Conservation (phyloP, 2,888 invertebrate genomes). For the Seira sanloemensis region DNA sequence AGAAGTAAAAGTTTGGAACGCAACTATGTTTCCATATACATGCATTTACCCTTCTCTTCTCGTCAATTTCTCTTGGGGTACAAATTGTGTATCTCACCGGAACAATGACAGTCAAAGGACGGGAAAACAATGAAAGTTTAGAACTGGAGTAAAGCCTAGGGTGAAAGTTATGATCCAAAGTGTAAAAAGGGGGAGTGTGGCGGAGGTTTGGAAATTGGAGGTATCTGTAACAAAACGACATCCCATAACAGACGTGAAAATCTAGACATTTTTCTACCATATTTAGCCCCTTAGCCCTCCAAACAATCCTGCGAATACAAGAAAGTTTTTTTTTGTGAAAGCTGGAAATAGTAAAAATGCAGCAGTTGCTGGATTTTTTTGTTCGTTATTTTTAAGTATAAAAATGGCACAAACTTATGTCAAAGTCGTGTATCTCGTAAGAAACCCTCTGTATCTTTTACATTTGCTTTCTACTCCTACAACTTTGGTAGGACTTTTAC, state of each 20-base stretch:
- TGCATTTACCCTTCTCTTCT: slow-evolving; percentile 15
- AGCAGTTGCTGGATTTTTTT: not conserved
- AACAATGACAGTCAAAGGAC: slow-evolving; percentile 53
- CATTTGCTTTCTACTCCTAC: not conserved
- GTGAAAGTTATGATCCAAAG: slow-evolving; percentile 55
- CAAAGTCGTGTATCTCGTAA: not conserved
- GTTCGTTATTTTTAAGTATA: not conserved
- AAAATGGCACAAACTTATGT: not conserved
- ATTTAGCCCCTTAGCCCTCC: too few relatives aligned
- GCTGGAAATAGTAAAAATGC: not conserved
- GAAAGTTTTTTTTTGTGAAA: too few relatives aligned
- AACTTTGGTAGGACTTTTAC: too few relatives aligned
- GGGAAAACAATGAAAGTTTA: slow-evolving; percentile 51
- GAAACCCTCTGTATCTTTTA: not conserved
- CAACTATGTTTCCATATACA: not conserved
- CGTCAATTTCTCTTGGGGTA: slow-evolving; percentile 43
- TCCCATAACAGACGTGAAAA: slow-evolving; percentile 11
- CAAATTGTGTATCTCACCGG: slow-evolving; percentile 61
- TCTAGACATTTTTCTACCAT: not conserved
- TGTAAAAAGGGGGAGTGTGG: slow-evolving; percentile 30
- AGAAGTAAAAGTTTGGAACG: not conserved
- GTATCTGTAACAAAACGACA: slow-evolving; percentile 25
- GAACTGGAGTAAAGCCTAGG: slow-evolving; percentile 40
- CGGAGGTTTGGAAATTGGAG: too few relatives aligned
- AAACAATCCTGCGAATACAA: too few relatives aligned